phyloP scores from a whole-genome alignment of 2,113 vertebrate genomes.

The Lycaon pictus region DNA sequence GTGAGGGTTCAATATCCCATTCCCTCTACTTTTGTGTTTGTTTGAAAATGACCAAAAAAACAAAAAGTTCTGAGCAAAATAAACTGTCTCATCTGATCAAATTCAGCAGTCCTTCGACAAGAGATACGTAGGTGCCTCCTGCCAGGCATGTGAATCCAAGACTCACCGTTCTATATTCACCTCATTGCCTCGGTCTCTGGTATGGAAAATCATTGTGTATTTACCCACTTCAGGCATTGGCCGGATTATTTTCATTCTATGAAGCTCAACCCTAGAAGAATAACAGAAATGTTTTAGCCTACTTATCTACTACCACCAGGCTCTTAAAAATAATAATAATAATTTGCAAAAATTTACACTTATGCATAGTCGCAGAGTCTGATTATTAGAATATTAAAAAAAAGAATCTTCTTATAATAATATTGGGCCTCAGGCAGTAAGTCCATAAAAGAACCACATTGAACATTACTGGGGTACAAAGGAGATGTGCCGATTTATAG shows the following conservation, averaged over 20 bases:
- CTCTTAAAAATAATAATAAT: constrained; percentile 16
- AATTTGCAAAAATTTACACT: constrained; percentile 22
- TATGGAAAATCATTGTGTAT: constrained; percentile 98
- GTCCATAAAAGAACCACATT: constrained; percentile 1
- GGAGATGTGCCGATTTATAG: not conserved
- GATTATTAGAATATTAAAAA: not conserved
- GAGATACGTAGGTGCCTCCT: accelerated
- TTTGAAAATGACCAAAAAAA: not conserved
- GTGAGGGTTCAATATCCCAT: accelerated
- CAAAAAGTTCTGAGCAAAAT: not conserved
- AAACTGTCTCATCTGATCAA: not conserved
- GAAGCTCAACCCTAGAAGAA: constrained; percentile 92
- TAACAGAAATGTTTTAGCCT: not conserved
- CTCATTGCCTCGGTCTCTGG: constrained; percentile 94
- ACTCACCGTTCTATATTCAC: constrained; percentile 93
- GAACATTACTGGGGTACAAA: not conserved
- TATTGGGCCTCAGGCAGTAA: not conserved
- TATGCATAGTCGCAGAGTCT: not conserved
- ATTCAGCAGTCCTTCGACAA: not conserved
- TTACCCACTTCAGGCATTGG: constrained; percentile 91
- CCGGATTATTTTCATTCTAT: constrained; percentile 93
- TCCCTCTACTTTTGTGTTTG: not conserved
- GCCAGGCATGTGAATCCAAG: accelerated
- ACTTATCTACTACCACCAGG: not conserved
- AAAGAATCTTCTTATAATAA: not conserved